A percentile compares a stretch with the other conserved stretches of the same genome.
These are phyloP conservation scores for Meandrusa payeni DNA, from an alignment of 2,888 invertebrate species.

Conservation along the genomic window DNA sequence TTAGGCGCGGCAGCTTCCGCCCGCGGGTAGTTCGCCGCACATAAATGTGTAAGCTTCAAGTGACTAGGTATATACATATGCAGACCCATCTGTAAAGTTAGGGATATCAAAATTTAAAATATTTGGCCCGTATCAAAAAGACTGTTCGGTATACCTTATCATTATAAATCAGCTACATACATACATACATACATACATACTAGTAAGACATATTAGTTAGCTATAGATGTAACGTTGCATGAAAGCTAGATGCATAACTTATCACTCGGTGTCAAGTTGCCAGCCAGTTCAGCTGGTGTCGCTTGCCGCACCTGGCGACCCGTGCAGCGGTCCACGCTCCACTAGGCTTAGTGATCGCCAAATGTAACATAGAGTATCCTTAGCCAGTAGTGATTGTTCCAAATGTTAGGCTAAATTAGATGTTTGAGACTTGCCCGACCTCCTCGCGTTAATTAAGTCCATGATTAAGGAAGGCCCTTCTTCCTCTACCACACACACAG, in stretches of 20 bases:
- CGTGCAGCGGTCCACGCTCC: conserved; percentile 59
- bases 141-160: conserved; percentile 85
- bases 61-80: conserved; percentile 64
- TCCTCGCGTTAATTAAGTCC: conserved; percentile 42
- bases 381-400: conserved; percentile 78
- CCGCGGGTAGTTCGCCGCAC: conserved; percentile 48
- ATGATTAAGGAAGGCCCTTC: too few relatives aligned
- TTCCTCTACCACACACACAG: too few relatives aligned
- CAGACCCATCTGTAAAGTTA: conserved; percentile 71
- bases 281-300: conserved; percentile 51
- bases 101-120: conserved; percentile 77
- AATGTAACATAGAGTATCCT: conserved; percentile 77
- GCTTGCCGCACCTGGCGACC: conserved; percentile 38
- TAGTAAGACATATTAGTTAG: conserved; percentile 59
- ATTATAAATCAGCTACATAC: conserved; percentile 62
- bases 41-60: conserved; percentile 57
- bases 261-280: conserved; percentile 63
- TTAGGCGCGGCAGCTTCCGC: conserved; percentile 30
- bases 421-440: conserved; percentile 52
- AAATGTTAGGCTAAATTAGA: conserved; percentile 76
- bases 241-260: conserved; percentile 47
- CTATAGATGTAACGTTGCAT: conserved; percentile 58
- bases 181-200: conserved; percentile 52
- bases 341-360: conserved; percentile 76
- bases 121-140: conserved; percentile 85